These are phyloP conservation scores for Rhaphigaster nebulosa DNA, from an alignment of 2,888 invertebrate species.

Conservation along the genomic window DNA sequence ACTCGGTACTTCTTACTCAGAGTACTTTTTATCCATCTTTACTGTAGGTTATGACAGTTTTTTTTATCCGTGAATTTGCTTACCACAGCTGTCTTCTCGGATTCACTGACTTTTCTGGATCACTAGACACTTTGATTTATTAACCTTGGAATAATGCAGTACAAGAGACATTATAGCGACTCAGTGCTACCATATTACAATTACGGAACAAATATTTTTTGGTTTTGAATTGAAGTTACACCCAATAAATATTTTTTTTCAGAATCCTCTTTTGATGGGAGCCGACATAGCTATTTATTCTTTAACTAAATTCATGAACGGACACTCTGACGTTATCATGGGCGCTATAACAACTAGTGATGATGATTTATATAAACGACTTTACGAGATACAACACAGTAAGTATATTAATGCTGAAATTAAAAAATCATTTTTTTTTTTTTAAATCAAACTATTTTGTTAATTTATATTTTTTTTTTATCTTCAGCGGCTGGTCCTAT, in stretches of 20 bases:
- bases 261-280: slow-evolving; percentile 90
- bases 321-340: slow-evolving; percentile 98
- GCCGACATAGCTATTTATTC: slow-evolving; percentile 94
- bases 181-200: too few species aligned
- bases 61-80: too few species aligned
- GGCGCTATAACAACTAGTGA: slow-evolving; percentile 86
- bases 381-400: slow-evolving; percentile 93
- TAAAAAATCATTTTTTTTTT: neutral
- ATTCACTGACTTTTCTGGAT: too few species aligned
- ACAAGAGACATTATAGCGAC: too few species aligned
- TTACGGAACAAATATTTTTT: too few species aligned
- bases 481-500: slow-evolving; percentile 88
- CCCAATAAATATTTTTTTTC: slow-evolving; percentile 58
- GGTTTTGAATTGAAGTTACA: too few species aligned
- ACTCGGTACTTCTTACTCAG: too few species aligned
- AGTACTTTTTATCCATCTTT: too few species aligned
- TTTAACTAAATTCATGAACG: slow-evolving; percentile 97
- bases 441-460: neutral
- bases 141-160: too few species aligned
- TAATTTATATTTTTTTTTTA: neutral
- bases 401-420: slow-evolving; percentile 64
- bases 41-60: too few species aligned
- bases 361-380: slow-evolving; percentile 77
- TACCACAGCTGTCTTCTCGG: too few species aligned
- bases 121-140: too few species aligned